Base-by-base conservation (phyloP, 1,140 invertebrate genomes). In the Heliconius nattereri region DNA sequence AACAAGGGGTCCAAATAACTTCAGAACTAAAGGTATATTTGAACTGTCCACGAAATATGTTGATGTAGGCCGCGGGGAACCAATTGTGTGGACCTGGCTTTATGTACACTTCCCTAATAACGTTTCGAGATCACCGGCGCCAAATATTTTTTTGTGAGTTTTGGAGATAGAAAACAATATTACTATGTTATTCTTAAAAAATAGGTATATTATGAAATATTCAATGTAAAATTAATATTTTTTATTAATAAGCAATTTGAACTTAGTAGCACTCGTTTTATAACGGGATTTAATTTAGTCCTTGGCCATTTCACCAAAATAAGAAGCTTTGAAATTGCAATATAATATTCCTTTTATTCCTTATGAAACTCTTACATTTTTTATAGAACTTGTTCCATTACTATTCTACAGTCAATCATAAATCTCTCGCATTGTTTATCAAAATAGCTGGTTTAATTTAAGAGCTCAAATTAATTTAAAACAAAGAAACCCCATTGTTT, bases 21-120 rank as follows among this genome's bases (percentile, higher is more conserved):
- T 54, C 35, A 49, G 40, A 76, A 71, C 40, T 75, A 77, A 75
- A 83, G 80, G 77, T 75, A 54, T 85, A 70, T 85, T 84, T 83
- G 78, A 40, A 60, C 75, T 78, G 82, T 82, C 75, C 72, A 40
- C 40, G 72, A 75, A 75, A 80, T 78, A 81, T 78, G 79, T 85
- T 81, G 79, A 80, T 77, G 60, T 76, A 75, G 60, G 37, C 32
- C 78, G 74, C 66, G 75, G 74, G 78, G 81, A 85, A 73, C 77
- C 83, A 81, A 84, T 88, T 83, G 78, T 78, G 76, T 83, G 79
- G 79, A 84, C 79, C 78, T 76, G 57, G 72, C 81, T 80, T 78
- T 89, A 84, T 87, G 85, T 85, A 85, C 81, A 84, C 84, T 83
- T 79, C 73, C 81, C 83, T 84, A 85, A 86, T 88, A 88, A 87